Base-by-base conservation (phyloP, 1,140 invertebrate genomes). In the Aethina tumida region DNA sequence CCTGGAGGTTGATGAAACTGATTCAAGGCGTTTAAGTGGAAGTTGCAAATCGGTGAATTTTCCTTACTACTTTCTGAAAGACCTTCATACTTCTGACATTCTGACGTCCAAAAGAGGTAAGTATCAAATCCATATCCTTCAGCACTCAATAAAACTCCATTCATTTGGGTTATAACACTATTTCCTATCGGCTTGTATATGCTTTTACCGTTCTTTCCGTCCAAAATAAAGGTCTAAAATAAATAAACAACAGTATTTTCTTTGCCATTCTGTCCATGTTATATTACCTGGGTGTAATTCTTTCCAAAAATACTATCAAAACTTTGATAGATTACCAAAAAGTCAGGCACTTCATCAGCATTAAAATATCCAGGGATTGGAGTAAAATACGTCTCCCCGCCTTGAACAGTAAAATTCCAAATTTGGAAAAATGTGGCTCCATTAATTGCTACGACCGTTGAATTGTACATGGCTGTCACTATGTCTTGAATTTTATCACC, bases 301-400 rank as follows among this genome's bases (percentile, higher is more conserved):
- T 58, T 53, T 14, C 53, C 48, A n/a, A 55, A 44, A 31, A 58
- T 52, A 39, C 43, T 45, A 29, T 55, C 51, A 35, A 55, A 55
- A 35, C 44, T 71, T 52, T 84, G 75, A 54, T 83, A 84, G 50
- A 85, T 83, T 0, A 91, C 70, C 61, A 89, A 70, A 48, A 91
- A 84, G 53, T 90, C 86, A 0, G 84, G 84, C n/a, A 82, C 62
- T 39, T 77, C 66, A 56, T 90, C 86, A 43, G 77, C 71, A 56
- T 89, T 84, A 46, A 84, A 91, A 59, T 78, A 87, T 4, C 81
- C 84, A 12, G 82, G 81, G 15, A 83, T 76, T 19, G 85, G 84
- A 43, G 81, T 75, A 51, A 83, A 85, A 46, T 68, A 69, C 13
- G 72, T 67, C 59, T 75, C 70, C 12, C 71, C 69, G 12, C 35